These are phyloP conservation scores for Gonatopus flavifemur DNA, from an alignment of 1,140 invertebrate species.

Conservation along the genomic window DNA sequence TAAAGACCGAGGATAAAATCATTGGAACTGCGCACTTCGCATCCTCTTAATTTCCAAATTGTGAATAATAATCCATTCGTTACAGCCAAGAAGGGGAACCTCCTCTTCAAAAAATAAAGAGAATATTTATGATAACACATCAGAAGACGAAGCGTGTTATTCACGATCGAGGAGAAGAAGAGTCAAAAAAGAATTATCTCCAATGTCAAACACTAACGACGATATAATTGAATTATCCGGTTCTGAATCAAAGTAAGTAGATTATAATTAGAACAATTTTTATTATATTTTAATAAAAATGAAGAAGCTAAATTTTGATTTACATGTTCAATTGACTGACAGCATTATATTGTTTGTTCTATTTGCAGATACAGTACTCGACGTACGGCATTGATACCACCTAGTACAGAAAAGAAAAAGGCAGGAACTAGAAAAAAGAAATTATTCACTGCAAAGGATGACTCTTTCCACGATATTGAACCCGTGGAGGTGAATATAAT, in stretches of 20 bases:
- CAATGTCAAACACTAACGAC: conserved; percentile 10
- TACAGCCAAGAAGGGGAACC: conserved; percentile 11
- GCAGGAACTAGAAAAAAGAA: conserved; percentile 35
- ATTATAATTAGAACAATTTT: not conserved
- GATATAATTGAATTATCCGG: conserved; percentile 35
- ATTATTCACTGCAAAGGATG: conserved; percentile 25
- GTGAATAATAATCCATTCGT: no score
- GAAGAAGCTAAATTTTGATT: not conserved
- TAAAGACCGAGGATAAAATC: no score
- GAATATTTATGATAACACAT: conserved; percentile 21
- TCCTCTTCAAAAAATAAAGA: conserved; percentile 6
- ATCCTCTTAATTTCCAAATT: no score
- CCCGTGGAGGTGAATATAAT: conserved; percentile 21
- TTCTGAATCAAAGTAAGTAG: conserved; percentile 30
- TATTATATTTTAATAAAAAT: no score
- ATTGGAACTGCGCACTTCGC: no score
- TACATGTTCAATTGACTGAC: not conserved
- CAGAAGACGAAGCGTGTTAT: conserved; percentile 30
- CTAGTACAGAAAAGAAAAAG: conserved; percentile 16
- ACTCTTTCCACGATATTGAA: conserved; percentile 33
- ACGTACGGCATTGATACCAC: conserved; percentile 7
- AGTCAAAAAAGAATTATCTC: conserved; percentile 3
- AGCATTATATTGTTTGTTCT: not conserved
- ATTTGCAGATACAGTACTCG: conserved; percentile 12
- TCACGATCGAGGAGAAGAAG: conserved; percentile 9